A percentile compares a stretch with the other conserved stretches of the same genome.
These are phyloP conservation scores for Moxostoma hubbsi DNA, from an alignment of 2,797 vertebrate genomes.

Conservation along the genomic window DNA sequence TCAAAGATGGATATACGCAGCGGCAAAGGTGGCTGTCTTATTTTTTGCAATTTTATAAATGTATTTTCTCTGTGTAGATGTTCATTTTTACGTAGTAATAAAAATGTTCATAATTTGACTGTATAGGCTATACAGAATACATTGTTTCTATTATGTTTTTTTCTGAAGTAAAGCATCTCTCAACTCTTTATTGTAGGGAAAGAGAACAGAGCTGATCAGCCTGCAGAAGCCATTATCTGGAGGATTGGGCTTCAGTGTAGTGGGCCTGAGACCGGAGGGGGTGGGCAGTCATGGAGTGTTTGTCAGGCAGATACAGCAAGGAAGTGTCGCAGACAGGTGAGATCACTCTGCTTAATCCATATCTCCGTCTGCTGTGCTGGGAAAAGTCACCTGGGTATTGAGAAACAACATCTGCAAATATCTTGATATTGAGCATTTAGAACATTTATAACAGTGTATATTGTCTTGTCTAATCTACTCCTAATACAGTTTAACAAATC, in stretches of 20 bases:
- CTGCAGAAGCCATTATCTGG: conserved; percentile 86
- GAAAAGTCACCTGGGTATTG: too few species aligned
- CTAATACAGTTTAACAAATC: too few species aligned
- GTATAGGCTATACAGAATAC: too few species aligned
- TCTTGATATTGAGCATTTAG: too few species aligned
- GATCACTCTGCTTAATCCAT: conserved; percentile 11
- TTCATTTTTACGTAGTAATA: too few species aligned
- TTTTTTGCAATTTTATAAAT: not conserved
- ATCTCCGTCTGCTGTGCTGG: not conserved
- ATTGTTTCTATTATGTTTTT: not conserved
- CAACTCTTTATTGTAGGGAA: conserved; percentile 75
- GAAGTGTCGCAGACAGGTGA: conserved; percentile 91
- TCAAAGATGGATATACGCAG: conserved; percentile 79
- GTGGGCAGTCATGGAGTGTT: conserved; percentile 84
- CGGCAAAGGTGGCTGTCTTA: conserved; percentile 81
- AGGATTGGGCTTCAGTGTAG: conserved; percentile 94
- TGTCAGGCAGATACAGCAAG: conserved; percentile 90
- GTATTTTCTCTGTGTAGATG: not conserved
- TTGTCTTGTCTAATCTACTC: too few species aligned
- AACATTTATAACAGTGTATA: too few species aligned
- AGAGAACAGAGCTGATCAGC: conserved; percentile 82
- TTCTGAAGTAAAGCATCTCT: not conserved
- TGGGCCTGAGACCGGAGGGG: conserved; percentile 83
- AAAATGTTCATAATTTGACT: too few species aligned
- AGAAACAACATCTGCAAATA: too few species aligned